Evolutionary conservation across 2,888 invertebrate genomes (phyloP).

Genomic region (Tribolium freemani): DNA sequence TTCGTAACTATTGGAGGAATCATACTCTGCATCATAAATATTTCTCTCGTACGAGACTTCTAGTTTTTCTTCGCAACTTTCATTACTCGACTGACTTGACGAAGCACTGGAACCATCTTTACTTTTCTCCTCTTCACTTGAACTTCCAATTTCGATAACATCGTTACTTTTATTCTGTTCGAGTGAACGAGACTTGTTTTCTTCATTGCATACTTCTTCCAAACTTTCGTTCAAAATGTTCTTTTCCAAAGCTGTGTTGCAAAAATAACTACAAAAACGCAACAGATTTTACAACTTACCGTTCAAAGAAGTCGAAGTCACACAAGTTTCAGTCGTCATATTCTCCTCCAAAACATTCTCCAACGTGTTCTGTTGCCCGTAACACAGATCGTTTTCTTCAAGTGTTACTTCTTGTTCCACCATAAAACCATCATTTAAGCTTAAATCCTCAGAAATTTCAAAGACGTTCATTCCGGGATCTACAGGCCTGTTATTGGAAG

Average conservation of each 20-base stretch:
- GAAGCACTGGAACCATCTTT: not conserved
- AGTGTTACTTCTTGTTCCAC: conserved; percentile 27
- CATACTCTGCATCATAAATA: conserved; percentile 4
- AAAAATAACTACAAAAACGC: too few relatives aligned
- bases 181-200: conserved; percentile 3
- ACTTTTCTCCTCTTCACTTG: conserved; percentile 34
- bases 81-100: not conserved
- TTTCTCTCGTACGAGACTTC: conserved; percentile 2
- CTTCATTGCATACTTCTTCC: conserved; percentile 19
- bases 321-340: not conserved
- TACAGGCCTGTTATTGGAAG: conserved; percentile 12
- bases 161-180: conserved; percentile 16
- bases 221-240: conserved; percentile 22
- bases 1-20: not conserved
- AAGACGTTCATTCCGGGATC: conserved; percentile 45
- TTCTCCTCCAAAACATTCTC: conserved; percentile 36
- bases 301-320: not conserved
- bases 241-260: conserved; percentile 30
- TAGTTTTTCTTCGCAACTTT: not conserved
- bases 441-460: conserved; percentile 44
- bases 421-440: conserved; percentile 31
- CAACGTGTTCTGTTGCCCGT: conserved; percentile 30
- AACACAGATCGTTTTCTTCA: conserved; percentile 31
- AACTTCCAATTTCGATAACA: conserved; percentile 44
- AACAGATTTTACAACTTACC: not conserved